These are phyloP conservation scores for Microcebus murinus DNA, from an alignment of 2,113 vertebrate genomes.

Conservation along the genomic window DNA sequence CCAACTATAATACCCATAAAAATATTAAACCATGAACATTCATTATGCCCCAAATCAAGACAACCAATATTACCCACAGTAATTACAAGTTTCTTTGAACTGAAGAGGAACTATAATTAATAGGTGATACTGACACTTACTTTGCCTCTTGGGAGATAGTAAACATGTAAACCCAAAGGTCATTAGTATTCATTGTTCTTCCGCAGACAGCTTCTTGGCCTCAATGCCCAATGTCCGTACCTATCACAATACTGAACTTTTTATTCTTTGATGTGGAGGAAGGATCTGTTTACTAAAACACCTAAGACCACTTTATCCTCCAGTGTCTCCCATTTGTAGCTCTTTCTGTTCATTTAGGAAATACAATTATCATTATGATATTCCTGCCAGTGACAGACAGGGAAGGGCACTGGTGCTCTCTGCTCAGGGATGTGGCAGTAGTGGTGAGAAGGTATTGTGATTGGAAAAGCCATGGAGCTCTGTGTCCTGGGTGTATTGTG, in stretches of 20 bases:
- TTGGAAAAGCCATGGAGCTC: accelerated
- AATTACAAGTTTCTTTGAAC: not conserved
- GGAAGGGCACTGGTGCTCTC: not conserved
- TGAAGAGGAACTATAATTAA: not conserved
- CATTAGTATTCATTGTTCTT: not conserved
- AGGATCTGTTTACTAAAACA: not conserved
- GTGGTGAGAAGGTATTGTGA: not conserved
- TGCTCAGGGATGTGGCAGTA: not conserved
- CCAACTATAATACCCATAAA: not conserved
- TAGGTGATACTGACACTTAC: not conserved
- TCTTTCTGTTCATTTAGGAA: not conserved
- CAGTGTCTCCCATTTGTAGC: not conserved
- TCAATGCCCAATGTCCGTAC: not conserved
- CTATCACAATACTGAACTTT: not conserved
- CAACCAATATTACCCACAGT: not conserved
- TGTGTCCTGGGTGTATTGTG: not conserved
- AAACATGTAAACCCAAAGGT: not conserved
- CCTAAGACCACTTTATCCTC: not conserved
- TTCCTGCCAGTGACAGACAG: not conserved
- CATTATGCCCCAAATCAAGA: not conserved
- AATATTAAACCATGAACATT: not conserved
- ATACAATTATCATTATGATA: not conserved
- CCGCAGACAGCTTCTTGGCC: not conserved
- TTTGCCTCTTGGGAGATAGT: not conserved
- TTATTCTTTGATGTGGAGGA: not conserved